These are phyloP conservation scores for Eubucco bourcierii DNA, from an alignment of 2,113 vertebrate species.

Conservation along the genomic window DNA sequence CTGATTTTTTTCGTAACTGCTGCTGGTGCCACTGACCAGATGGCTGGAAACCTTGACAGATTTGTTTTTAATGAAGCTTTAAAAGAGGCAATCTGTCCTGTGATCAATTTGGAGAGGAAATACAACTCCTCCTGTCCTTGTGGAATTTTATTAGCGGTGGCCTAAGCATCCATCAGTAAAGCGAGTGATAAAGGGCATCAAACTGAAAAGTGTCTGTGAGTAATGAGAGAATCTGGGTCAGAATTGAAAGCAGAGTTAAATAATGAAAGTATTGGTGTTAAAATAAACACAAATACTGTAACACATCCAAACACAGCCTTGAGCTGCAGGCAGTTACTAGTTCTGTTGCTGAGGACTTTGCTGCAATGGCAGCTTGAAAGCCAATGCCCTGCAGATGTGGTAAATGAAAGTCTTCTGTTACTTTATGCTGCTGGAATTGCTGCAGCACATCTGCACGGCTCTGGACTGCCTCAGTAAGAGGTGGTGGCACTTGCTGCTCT, in stretches of 20 bases:
- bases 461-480: background rate
- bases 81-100: slow-evolving; percentile 41
- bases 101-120: slow-evolving; percentile 36
- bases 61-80: slow-evolving; percentile 64
- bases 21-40: slow-evolving; percentile 20
- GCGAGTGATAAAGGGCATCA: slow-evolving; percentile 2
- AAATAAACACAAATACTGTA: background rate
- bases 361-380: background rate
- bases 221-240: background rate
- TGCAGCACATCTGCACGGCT: background rate
- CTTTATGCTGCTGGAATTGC: background rate
- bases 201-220: background rate
- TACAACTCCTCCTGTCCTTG: background rate
- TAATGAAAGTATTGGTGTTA: background rate
- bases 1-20: background rate
- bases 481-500: background rate
- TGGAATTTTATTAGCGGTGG: slow-evolving; percentile 15
- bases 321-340: background rate
- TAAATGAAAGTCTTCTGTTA: background rate
- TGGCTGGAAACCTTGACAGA: slow-evolving; percentile 56
- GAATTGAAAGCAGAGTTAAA: background rate
- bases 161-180: slow-evolving; percentile 5
- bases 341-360: background rate
- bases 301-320: background rate
- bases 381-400: background rate